These are phyloP conservation scores for Percopsis omiscomaycus DNA, from an alignment of 2,797 vertebrate species.

Conservation along the genomic window DNA sequence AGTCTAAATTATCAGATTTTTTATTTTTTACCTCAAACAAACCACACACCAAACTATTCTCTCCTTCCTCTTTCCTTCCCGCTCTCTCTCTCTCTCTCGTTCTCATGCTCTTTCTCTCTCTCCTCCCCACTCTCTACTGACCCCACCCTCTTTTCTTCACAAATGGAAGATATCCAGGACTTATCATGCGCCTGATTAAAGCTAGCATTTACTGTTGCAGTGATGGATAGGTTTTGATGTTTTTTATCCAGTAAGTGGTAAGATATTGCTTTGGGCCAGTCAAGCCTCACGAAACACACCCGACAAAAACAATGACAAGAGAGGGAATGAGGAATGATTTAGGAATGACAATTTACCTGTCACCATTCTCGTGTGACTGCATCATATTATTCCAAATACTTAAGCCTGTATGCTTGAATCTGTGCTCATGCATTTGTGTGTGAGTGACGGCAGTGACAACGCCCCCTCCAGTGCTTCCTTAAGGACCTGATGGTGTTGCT, in stretches of 20 bases:
- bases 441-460: conserved; percentile 35
- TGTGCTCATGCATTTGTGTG: conserved; percentile 14
- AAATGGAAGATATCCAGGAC: conserved; percentile 13
- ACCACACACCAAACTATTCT: too few species aligned
- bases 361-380: too few species aligned
- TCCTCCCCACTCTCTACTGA: background rate
- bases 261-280: conserved; percentile 13
- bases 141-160: conserved; percentile 5
- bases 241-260: conserved; percentile 16
- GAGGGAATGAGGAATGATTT: conserved; percentile 19
- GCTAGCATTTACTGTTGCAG: conserved; percentile 7
- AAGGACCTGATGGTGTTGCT: conserved; percentile 33
- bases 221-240: conserved; percentile 22
- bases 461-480: conserved; percentile 35
- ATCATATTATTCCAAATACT: conserved; percentile 21
- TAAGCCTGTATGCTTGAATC: background rate
- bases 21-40: background rate
- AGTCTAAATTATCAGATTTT: background rate
- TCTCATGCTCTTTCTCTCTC: background rate
- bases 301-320: conserved; percentile 44
- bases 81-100: background rate
- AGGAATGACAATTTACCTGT: too few species aligned
- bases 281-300: conserved; percentile 23
- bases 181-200: conserved; percentile 32
- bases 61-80: background rate